Percentiles rank a stretch among this genome's conserved stretches.
These are phyloP conservation scores for Callithrix jacchus DNA, from an alignment of 2,113 vertebrate genomes.

Conservation along the genomic window DNA sequence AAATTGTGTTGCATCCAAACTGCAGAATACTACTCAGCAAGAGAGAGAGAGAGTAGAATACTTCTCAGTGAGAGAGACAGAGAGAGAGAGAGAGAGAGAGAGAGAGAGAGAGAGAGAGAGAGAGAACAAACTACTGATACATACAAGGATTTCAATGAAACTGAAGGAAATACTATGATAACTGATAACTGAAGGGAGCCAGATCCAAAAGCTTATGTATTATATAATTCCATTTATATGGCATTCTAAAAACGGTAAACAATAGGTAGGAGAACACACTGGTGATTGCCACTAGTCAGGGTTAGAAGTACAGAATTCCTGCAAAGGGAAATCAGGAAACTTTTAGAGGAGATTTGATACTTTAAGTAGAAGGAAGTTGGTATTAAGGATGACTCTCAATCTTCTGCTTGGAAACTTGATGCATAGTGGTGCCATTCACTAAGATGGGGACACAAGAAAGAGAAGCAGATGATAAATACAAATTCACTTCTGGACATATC, in stretches of 20 bases:
- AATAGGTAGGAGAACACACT: background rate
- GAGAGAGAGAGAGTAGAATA: background rate
- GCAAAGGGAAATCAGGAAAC: background rate
- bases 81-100: no score
- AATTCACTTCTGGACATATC: background rate
- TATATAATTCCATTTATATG: background rate
- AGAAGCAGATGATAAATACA: background rate
- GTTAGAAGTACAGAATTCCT: background rate
- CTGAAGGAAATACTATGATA: background rate
- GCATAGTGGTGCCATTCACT: background rate
- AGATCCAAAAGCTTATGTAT: background rate
- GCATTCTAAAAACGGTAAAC: constrained; percentile 3
- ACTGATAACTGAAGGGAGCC: background rate
- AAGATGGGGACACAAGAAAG: background rate
- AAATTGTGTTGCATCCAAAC: background rate
- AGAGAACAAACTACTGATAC: background rate
- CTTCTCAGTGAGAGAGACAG: background rate
- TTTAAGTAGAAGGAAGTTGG: background rate
- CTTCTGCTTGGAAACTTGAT: background rate
- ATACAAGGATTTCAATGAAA: background rate
- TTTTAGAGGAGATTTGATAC: background rate
- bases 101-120: no score
- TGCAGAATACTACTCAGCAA: background rate
- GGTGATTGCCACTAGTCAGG: background rate
- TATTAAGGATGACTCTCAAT: background rate